Evolutionary conservation across 2,797 vertebrate genomes (phyloP).

Genomic region (Amniataba percoides): DNA sequence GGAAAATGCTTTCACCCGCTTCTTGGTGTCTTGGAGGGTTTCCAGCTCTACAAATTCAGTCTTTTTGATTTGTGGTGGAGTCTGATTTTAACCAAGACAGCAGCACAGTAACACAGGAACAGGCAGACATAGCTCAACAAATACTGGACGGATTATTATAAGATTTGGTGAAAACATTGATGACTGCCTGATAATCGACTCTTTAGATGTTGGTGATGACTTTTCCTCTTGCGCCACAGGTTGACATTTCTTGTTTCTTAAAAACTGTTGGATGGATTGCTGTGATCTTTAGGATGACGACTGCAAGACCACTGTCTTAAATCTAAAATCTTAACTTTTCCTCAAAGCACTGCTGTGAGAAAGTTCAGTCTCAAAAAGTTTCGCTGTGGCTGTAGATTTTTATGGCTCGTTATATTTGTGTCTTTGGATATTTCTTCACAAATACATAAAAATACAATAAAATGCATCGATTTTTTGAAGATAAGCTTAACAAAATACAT

Average conservation of each 20-base stretch:
- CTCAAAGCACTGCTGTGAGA: too few species aligned
- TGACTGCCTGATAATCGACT: background rate
- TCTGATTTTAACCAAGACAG: background rate
- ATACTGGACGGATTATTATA: background rate
- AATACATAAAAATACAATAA: too few species aligned
- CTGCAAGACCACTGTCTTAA: too few species aligned
- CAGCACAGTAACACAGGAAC: background rate
- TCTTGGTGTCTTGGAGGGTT: background rate
- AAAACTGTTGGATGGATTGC: too few species aligned
- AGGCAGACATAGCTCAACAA: background rate
- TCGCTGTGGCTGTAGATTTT: too few species aligned
- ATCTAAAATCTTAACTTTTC: too few species aligned
- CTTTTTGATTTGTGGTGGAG: background rate
- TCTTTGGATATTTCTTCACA: too few species aligned
- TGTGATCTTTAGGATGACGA: too few species aligned
- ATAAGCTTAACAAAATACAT: background rate
- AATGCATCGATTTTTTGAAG: background rate
- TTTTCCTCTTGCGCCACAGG: background rate
- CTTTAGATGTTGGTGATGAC: background rate
- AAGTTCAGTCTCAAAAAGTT: too few species aligned
- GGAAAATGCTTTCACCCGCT: conserved; percentile 6
- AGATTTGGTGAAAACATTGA: background rate
- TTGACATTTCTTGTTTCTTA: background rate
- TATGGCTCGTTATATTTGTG: too few species aligned
- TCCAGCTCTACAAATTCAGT: background rate